phyloP scores from a whole-genome alignment of 1,140 invertebrate genomes.

The Oedothorax gibbosus region DNA sequence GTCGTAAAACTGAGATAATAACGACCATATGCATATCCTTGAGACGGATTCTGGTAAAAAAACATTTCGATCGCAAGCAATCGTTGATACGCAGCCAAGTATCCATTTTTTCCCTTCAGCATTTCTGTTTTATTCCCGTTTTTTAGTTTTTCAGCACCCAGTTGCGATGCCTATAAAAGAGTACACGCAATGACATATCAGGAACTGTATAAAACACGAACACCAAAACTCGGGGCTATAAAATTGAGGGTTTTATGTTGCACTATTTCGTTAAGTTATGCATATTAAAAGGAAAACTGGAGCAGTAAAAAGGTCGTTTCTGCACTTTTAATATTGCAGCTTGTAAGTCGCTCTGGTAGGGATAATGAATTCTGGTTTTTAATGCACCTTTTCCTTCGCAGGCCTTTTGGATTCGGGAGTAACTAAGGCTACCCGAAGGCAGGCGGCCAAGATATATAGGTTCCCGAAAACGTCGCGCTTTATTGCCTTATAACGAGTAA shows the following conservation, averaged over 20 bases:
- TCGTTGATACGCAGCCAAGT: slow-evolving; percentile 57
- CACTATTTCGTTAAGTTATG: slow-evolving; percentile 61
- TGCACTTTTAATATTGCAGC: slow-evolving; percentile 61
- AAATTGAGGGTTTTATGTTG: slow-evolving; percentile 61
- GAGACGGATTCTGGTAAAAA: slow-evolving; percentile 48
- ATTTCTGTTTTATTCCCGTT: slow-evolving; percentile 58
- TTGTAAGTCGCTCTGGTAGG: slow-evolving; percentile 58
- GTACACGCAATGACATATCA: slow-evolving; percentile 61
- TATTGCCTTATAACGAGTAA: slow-evolving; percentile 61
- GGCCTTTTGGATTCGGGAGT: slow-evolving; percentile 58
- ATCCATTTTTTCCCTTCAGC: slow-evolving; percentile 29
- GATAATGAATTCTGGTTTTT: slow-evolving; percentile 62
- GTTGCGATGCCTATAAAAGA: slow-evolving; percentile 60
- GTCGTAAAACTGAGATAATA: slow-evolving; percentile 59
- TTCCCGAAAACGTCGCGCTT: slow-evolving; percentile 59
- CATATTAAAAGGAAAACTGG: slow-evolving; percentile 61
- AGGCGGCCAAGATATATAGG: slow-evolving; percentile 60
- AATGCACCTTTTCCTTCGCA: slow-evolving; percentile 59
- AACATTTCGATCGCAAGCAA: slow-evolving; percentile 59
- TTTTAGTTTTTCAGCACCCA: slow-evolving; percentile 60
- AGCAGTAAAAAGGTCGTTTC: slow-evolving; percentile 61
- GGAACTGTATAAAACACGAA: slow-evolving; percentile 61
- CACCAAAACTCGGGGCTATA: slow-evolving; percentile 60
- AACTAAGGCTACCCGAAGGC: slow-evolving; percentile 52
- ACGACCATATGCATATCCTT: slow-evolving; percentile 57